A percentile compares a stretch with the other conserved stretches of the same genome.
phyloP scores from a whole-genome alignment of 2,113 vertebrate species.

The Cheilinus undulatus region DNA sequence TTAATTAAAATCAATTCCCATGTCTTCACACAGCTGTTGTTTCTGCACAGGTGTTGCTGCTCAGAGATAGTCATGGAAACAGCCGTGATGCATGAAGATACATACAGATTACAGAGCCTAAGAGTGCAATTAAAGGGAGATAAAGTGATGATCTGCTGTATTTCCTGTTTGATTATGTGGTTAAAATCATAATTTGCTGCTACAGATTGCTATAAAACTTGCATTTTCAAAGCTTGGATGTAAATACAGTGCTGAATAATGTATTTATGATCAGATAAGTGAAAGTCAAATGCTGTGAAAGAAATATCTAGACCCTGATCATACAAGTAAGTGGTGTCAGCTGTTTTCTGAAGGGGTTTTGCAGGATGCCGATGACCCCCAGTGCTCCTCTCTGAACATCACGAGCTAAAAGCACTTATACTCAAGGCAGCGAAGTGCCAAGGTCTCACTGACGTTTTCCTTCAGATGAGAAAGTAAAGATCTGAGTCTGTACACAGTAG shows the following conservation, averaged over 20 bases:
- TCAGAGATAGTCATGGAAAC: not conserved
- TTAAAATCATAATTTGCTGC: too few relatives aligned
- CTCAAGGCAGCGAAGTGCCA: not conserved
- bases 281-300: too few relatives aligned
- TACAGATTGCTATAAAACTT: too few relatives aligned
- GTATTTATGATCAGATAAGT: too few relatives aligned
- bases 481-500: not conserved
- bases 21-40: conserved; percentile 34
- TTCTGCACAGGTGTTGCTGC: conserved; percentile 5
- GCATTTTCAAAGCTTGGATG: too few relatives aligned
- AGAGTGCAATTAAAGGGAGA: not conserved
- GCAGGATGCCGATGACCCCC: too few relatives aligned
- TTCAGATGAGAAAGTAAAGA: not conserved
- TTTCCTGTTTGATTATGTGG: too few relatives aligned
- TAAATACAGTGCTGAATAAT: too few relatives aligned
- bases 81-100: not conserved
- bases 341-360: too few relatives aligned
- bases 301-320: too few relatives aligned
- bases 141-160: not conserved
- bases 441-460: not conserved
- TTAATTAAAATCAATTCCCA: conserved; percentile 56
- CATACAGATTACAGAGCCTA: conserved; percentile 2
- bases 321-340: too few relatives aligned
- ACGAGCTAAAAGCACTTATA: not conserved
- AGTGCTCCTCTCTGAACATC: too few relatives aligned